Evolutionary conservation across 2,113 vertebrate genomes (phyloP), one percentile per base, ranked within the genome.

Genomic region (Muntiacus reevesi): DNA sequence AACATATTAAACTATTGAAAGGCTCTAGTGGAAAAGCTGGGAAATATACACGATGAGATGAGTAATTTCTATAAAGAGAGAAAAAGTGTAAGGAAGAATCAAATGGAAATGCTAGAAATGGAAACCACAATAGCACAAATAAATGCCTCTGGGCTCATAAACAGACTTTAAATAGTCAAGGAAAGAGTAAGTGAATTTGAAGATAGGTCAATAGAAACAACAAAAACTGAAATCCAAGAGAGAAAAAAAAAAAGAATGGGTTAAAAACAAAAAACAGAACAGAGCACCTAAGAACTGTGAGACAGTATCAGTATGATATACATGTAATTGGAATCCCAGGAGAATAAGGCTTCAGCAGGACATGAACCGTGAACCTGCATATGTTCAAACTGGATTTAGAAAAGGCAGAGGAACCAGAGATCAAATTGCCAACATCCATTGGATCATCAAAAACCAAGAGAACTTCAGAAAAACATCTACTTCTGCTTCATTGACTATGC

Each of bases 31-130:
- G 45, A 76, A 86, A 96, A 85, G 7, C 45, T 62, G 4, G 9
- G 14, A 83, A 57, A 28, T 60, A 67, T 28, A 3, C 9, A 21
- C 57, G 40, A 87, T 36, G 13, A 87, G 4, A 74, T 36, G 52
- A 36, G 13, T 30, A 87, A 33, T 54, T 94, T 84, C 43, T 36
- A 82, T 15, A 64, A 25, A 57, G 1, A 47, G 36, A 64, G 6
- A 47, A 28, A 67, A 93, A 84, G 6, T 52, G 50, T 45, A 82
- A 89, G 55, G 84, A 67, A 86, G 52, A 93, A 90, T 87, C 71
- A 90, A 74, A 47, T 91, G 82, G 33, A 60, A 91, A 87, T 57
- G 28, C 4, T 54, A 33, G 40, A 87, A 12, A 84, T 25, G 28
- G 52, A 96, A 64, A 91, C 27, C 28, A 27, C 7, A 23, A 28